Evolutionary conservation across 2,113 vertebrate species (phyloP).

Genomic region (Delphinus delphis): DNA sequence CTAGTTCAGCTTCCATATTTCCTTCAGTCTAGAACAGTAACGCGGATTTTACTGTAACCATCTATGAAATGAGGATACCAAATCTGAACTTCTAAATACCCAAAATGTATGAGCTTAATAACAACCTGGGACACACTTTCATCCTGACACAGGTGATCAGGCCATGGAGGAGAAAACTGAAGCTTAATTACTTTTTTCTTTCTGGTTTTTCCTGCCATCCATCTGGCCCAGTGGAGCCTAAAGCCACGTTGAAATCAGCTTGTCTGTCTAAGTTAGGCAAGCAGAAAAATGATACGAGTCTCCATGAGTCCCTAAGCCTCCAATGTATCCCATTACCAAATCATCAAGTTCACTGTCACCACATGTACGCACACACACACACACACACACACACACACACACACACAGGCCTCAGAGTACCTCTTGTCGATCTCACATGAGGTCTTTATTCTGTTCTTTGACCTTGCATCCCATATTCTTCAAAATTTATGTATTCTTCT

Average conservation of each 20-base stretch:
- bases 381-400: not conserved
- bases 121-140: not conserved
- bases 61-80: not conserved
- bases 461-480: not conserved
- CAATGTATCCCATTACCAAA: not conserved
- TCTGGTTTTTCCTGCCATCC: slow-evolving; percentile 3
- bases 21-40: not conserved
- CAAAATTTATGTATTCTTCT: not conserved
- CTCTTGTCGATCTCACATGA: not conserved
- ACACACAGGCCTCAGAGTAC: not conserved
- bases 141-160: not conserved
- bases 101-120: not conserved
- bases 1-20: not conserved
- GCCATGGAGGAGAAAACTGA: slow-evolving; percentile 31
- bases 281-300: not conserved
- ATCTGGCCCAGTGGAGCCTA: not conserved
- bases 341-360: not conserved
- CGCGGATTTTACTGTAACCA: not conserved
- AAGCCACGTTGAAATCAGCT: not conserved
- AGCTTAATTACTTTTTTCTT: slow-evolving; percentile 41
- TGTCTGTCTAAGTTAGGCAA: not conserved
- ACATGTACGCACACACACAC: not conserved
- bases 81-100: not conserved
- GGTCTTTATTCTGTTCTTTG: not conserved
- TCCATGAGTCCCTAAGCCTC: not conserved